These are phyloP conservation scores for Ochropleura leucogaster DNA, from an alignment of 2,888 invertebrate species.

Conservation along the genomic window DNA sequence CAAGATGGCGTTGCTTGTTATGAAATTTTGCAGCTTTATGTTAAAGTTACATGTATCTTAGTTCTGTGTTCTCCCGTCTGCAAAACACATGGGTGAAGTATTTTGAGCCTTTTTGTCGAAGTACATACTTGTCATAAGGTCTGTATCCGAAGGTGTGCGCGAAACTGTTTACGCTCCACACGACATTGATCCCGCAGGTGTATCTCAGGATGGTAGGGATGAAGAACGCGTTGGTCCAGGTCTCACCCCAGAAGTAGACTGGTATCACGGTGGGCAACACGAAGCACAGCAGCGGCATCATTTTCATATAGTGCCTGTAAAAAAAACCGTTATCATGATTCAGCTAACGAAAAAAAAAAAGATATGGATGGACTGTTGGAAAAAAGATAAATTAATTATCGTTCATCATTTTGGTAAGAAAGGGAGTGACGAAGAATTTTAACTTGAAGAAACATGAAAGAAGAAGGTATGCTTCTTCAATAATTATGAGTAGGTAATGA, in stretches of 20 bases:
- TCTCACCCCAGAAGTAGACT: slow-evolving; percentile 94
- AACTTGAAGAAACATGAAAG: neutral
- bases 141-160: slow-evolving; percentile 97
- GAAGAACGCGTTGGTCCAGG: slow-evolving; percentile 93
- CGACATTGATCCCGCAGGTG: slow-evolving; percentile 94
- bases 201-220: slow-evolving; percentile 94
- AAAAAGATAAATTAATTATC: too few species aligned
- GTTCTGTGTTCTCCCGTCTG: too few species aligned
- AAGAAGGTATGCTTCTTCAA: neutral
- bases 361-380: neutral
- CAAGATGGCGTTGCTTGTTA: too few species aligned
- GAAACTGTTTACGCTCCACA: slow-evolving; percentile 98
- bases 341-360: neutral
- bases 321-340: neutral
- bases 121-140: slow-evolving; percentile 95
- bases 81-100: too few species aligned
- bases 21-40: too few species aligned
- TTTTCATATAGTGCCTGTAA: slow-evolving; percentile 92
- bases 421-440: neutral
- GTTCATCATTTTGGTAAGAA: neutral
- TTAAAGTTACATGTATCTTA: too few species aligned
- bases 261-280: slow-evolving; percentile 95
- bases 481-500: neutral
- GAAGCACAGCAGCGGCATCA: slow-evolving; percentile 95
- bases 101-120: neutral